These are phyloP conservation scores for Drosophila lacteicornis DNA, from an alignment of 1,140 invertebrate genomes.

Conservation along the genomic window DNA sequence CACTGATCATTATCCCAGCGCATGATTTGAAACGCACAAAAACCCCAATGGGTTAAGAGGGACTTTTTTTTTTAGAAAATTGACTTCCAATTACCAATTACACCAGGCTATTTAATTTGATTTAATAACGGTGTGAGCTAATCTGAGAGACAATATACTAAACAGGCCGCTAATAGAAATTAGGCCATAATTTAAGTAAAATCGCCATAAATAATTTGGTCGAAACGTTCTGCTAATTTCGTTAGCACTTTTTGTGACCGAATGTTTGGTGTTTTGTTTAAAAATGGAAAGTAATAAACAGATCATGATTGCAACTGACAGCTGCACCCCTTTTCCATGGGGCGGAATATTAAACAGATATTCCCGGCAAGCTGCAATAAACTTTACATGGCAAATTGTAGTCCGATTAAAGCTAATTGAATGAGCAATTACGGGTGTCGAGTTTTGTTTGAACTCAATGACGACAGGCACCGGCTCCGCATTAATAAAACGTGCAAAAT, in stretches of 20 bases:
- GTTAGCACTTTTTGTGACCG: conserved; percentile 17
- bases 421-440: conserved; percentile 36
- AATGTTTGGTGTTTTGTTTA: conserved; percentile 17
- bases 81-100: conserved; percentile 38
- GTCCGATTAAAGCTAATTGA: conserved; percentile 63
- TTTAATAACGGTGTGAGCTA: conserved; percentile 18
- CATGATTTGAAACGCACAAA: conserved; percentile 16
- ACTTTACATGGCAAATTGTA: conserved; percentile 52
- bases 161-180: conserved; percentile 40
- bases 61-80: conserved; percentile 1
- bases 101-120: conserved; percentile 12
- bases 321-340: neutral
- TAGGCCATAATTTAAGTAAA: conserved; percentile 27
- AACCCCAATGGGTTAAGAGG: neutral
- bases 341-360: neutral
- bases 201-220: conserved; percentile 24
- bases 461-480: conserved; percentile 18
- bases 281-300: conserved; percentile 9
- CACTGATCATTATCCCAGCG: conserved; percentile 4
- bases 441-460: conserved; percentile 18
- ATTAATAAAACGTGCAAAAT: conserved; percentile 32
- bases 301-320: conserved; percentile 5
- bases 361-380: conserved; percentile 6
- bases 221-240: conserved; percentile 16
- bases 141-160: conserved; percentile 13